Conservation (phyloP, 2,888 invertebrate species). For the Chrysolina americana region DNA sequence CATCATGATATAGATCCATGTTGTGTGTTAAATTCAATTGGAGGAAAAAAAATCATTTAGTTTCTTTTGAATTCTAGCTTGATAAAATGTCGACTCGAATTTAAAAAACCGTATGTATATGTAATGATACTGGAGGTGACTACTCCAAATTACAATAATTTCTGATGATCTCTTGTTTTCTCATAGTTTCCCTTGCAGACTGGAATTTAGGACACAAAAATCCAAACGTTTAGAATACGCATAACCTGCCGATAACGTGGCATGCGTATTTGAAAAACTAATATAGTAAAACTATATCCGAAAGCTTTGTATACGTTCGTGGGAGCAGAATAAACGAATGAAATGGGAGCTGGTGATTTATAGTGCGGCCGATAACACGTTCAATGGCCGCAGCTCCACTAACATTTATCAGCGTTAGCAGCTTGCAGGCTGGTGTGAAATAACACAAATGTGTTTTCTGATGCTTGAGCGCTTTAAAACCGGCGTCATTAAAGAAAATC, state of each 20-base stretch:
- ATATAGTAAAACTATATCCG: slow-evolving; percentile 13
- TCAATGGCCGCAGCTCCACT: slow-evolving; percentile 10
- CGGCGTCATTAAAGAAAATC: slow-evolving; percentile 32
- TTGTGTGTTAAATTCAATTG: no score
- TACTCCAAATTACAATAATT: no score
- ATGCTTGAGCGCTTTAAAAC: slow-evolving; percentile 35
- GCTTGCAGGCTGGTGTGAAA: slow-evolving; percentile 31
- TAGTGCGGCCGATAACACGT: slow-evolving; percentile 14
- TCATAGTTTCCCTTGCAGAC: no score
- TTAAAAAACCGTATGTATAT: no score
- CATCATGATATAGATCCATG: no score
- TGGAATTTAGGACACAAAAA: background rate
- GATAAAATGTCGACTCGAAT: no score
- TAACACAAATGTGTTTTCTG: slow-evolving; percentile 40
- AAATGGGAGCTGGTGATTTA: slow-evolving; percentile 12
- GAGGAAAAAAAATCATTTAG: no score
- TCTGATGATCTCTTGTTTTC: no score
- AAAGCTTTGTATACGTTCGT: slow-evolving; percentile 7
- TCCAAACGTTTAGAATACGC: background rate
- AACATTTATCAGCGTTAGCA: slow-evolving; percentile 23
- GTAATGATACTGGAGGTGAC: no score
- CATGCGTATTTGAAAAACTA: background rate
- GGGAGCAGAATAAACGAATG: slow-evolving; percentile 10
- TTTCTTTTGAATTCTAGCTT: no score
- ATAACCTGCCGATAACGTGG: background rate